A percentile compares a stretch with the other conserved stretches of the same genome.
Conservation (phyloP, 2,888 invertebrate genomes). For the Mesorhabditis spiculigera region DNA sequence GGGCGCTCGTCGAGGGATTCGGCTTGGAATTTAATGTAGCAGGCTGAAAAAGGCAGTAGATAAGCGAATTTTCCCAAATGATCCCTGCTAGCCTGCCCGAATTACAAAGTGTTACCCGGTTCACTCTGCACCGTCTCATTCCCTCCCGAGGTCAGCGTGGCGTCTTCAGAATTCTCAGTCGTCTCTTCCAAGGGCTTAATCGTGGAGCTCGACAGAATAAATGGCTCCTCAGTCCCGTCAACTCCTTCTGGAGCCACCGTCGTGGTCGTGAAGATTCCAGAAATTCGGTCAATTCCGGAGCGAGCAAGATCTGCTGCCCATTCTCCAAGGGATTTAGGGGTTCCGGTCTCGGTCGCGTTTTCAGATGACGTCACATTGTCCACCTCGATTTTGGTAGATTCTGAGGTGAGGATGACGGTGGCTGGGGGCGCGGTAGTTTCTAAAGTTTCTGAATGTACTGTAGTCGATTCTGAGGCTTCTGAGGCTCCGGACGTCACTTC, state of each 20-base stretch:
- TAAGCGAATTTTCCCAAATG: neutral
- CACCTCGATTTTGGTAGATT: conserved; percentile 25
- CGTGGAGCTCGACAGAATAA: neutral
- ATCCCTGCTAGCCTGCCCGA: neutral
- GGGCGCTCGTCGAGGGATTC: conserved; percentile 37
- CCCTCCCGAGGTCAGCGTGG: conserved; percentile 11
- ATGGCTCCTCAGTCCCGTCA: neutral
- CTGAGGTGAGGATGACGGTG: conserved; percentile 9
- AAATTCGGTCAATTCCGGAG: neutral
- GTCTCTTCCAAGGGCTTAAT: neutral
- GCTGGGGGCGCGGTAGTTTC: neutral
- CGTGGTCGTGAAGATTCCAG: neutral
- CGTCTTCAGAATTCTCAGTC: neutral
- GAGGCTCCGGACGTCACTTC: neutral
- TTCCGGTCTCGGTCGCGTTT: conserved; percentile 9
- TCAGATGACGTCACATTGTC: conserved; percentile 11
- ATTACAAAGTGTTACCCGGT: neutral
- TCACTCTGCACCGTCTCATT: conserved; percentile 18
- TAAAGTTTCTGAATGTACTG: conserved; percentile 9
- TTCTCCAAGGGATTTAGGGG: neutral
- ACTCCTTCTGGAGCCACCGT: neutral
- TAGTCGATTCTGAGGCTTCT: conserved; percentile 11
- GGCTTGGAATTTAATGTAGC: conserved; percentile 51
- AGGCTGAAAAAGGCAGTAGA: conserved; percentile 29
- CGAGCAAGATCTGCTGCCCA: conserved; percentile 1